Conservation (phyloP, 2,113 vertebrate species). For the Nematolebias whitei region DNA sequence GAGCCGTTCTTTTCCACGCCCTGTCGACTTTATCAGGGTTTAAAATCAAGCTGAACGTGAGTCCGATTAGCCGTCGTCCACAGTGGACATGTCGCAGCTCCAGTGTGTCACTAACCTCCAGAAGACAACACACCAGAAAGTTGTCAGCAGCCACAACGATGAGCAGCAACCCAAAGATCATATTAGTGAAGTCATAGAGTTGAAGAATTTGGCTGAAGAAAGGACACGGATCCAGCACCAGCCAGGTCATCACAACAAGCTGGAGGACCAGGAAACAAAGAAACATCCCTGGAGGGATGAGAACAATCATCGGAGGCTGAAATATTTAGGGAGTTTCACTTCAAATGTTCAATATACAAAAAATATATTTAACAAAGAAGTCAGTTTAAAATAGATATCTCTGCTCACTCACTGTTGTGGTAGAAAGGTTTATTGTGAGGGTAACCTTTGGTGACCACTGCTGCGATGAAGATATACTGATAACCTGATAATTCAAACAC, state of each 20-base stretch:
- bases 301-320: no score
- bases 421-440: conserved; percentile 92
- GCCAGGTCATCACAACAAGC: conserved; percentile 81
- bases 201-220: conserved; percentile 66
- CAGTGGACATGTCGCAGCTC: neutral
- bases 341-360: no score
- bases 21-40: no score
- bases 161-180: conserved; percentile 87
- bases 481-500: conserved; percentile 88
- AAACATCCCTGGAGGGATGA: conserved; percentile 81
- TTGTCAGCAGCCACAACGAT: conserved; percentile 86
- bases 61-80: neutral
- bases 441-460: conserved; percentile 89
- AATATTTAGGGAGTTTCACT: no score
- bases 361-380: neutral
- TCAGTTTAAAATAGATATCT: neutral
- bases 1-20: no score
- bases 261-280: conserved; percentile 81
- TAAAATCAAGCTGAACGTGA: no score
- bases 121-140: conserved; percentile 84
- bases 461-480: conserved; percentile 92
- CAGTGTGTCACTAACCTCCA: conserved; percentile 82
- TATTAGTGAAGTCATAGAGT: conserved; percentile 78
- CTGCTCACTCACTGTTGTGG: conserved; percentile 83
- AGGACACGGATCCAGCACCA: conserved; percentile 81